phyloP scores from a whole-genome alignment of 2,888 invertebrate genomes.

The Spodoptera littoralis region DNA sequence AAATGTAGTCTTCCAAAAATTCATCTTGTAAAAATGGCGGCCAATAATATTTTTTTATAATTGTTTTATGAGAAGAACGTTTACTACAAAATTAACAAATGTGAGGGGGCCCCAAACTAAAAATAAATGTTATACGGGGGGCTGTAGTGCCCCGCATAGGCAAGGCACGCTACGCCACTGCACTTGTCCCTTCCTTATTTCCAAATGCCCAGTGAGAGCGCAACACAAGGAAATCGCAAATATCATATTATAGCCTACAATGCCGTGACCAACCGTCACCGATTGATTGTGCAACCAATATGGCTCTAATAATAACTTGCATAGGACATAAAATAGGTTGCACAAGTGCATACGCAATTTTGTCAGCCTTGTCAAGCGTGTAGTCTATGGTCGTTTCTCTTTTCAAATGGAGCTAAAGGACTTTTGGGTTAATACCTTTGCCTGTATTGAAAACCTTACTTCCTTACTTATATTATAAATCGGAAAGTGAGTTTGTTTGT shows the following conservation, averaged over 20 bases:
- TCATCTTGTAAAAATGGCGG: too few relatives aligned
- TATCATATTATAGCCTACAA: slow-evolving; percentile 52
- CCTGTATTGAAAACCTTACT: not conserved
- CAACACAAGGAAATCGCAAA: slow-evolving; percentile 56
- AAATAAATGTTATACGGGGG: too few relatives aligned
- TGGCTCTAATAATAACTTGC: slow-evolving; percentile 39
- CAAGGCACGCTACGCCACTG: slow-evolving; percentile 19
- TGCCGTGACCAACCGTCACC: slow-evolving; percentile 54
- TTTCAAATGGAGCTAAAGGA: slow-evolving; percentile 41
- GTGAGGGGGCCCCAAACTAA: too few relatives aligned
- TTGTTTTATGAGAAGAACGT: too few relatives aligned
- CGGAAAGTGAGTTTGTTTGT: too few relatives aligned
- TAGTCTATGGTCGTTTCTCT: slow-evolving; percentile 49
- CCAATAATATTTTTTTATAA: too few relatives aligned
- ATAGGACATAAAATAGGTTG: slow-evolving; percentile 47
- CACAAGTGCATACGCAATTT: slow-evolving; percentile 44
- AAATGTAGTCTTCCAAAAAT: too few relatives aligned
- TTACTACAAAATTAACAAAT: too few relatives aligned
- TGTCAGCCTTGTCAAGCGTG: slow-evolving; percentile 53
- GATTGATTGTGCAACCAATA: slow-evolving; percentile 51
- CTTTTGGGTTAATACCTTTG: slow-evolving; percentile 24
- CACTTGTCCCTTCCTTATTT: slow-evolving; percentile 46
- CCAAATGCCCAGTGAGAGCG: slow-evolving; percentile 58
- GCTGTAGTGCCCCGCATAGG: too few relatives aligned
- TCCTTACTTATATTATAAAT: too few relatives aligned